Evolutionary conservation across 2,797 vertebrate species (phyloP), one percentile per base, ranked within the genome.

Genomic region (Halcyon badia): DNA sequence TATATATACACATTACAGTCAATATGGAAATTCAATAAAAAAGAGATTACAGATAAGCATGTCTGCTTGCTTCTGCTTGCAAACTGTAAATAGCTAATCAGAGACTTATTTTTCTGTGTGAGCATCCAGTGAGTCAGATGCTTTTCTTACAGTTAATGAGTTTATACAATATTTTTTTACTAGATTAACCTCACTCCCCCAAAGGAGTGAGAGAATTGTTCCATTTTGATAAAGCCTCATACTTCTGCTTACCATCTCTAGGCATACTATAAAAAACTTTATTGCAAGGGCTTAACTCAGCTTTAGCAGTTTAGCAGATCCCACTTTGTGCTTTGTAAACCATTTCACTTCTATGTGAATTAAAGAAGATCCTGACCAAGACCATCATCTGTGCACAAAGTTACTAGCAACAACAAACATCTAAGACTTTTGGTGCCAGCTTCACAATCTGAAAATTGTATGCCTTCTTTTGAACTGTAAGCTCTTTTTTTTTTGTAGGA

Each of bases 11-110:
- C 41, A 65, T 78, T 83, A 31, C 41, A 82, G 37, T 42, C 80
- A 91, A 69, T 72, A 90, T 58, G 49, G 58, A 96, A 93, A 91
- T 79, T 52, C 77, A 89, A 33, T 83, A 73, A 60, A 86, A 96
- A 86, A 58, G 51, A n/a, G 46, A 91, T 90, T 88, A 87, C 48
- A 79, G 62, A 76, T 88, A 90, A 94, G 49, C 37, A 65, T 42
- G 41, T 90, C 88, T 91, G 46, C 54, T 61, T 5, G 9, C 33
- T 93, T 86, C 82, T 76, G 42, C 51, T 75, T 69, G 37, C 46
- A 84, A 79, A n/a, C 21, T 66, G 83, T 72, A 96, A 90, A 89
- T 62, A 93, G 39, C 39, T 76, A 44, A 83, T 78, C 83, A 83
- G 69, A 93, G 33, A 57, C 39, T 76, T 66, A 65, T 65, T 96